phyloP scores from a whole-genome alignment of 1,140 invertebrate species.

The Adelges cooleyi region DNA sequence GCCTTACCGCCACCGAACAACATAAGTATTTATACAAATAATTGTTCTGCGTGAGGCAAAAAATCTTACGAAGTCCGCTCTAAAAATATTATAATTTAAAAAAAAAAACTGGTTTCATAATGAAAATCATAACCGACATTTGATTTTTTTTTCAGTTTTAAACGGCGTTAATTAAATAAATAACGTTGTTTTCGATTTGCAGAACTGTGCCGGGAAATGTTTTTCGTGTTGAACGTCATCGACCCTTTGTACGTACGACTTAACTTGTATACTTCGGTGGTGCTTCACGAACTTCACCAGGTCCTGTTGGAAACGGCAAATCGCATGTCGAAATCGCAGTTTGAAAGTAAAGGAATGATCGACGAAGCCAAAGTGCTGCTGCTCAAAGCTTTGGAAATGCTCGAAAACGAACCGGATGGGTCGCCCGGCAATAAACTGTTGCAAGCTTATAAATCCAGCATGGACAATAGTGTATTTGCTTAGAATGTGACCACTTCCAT shows the following conservation, averaged over 20 bases:
- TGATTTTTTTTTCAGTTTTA: no score
- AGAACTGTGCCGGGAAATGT: slow-evolving; percentile 54
- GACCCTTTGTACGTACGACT: slow-evolving; percentile 59
- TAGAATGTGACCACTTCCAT: no score
- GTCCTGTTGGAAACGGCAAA: slow-evolving; percentile 45
- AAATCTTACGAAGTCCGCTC: no score
- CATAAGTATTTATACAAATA: no score
- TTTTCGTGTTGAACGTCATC: slow-evolving; percentile 48
- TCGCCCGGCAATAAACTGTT: slow-evolving; percentile 39
- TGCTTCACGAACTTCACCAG: slow-evolving; percentile 54
- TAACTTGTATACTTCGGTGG: slow-evolving; percentile 56
- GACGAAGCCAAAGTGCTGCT: slow-evolving; percentile 40
- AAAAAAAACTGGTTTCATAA: no score
- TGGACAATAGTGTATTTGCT: no score
- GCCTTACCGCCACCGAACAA: no score
- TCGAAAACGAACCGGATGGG: slow-evolving; percentile 42
- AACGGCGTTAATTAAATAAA: no score
- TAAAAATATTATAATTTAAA: no score
- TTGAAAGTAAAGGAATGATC: slow-evolving; percentile 36
- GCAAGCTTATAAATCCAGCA: background rate
- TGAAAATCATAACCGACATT: no score
- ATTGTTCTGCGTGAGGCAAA: no score
- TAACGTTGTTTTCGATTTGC: no score
- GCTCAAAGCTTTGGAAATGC: slow-evolving; percentile 39
- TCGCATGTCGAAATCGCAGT: slow-evolving; percentile 40